Evolutionary conservation across 2,888 invertebrate species (phyloP).

Genomic region (Euplexia lucipara): DNA sequence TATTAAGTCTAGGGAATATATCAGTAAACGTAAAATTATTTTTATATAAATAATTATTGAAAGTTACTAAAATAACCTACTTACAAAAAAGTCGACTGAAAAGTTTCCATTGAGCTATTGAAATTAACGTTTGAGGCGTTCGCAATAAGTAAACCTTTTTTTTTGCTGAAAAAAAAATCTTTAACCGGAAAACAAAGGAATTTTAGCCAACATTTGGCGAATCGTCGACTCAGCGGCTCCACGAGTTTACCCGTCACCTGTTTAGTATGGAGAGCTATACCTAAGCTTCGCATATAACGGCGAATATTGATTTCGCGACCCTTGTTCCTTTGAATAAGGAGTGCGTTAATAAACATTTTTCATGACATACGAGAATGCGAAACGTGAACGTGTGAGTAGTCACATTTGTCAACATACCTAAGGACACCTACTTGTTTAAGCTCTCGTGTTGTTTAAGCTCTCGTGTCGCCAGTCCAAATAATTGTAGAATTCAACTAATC

Average conservation of each 20-base stretch:
- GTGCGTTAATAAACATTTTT: slow-evolving; percentile 16
- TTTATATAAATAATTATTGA: too few species aligned
- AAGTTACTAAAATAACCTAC: too few species aligned
- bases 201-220: background rate
- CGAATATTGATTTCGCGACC: slow-evolving; percentile 52
- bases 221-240: slow-evolving; percentile 10
- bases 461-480: too few species aligned
- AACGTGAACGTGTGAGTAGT: slow-evolving; percentile 3
- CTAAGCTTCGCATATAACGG: slow-evolving; percentile 13
- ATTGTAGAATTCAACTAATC: too few species aligned
- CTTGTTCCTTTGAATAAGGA: slow-evolving; percentile 34
- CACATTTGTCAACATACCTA: slow-evolving; percentile 5
- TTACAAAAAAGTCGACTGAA: background rate
- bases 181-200: slow-evolving; percentile 10
- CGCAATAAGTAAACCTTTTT: background rate
- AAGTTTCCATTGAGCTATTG: background rate
- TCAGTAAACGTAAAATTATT: too few species aligned
- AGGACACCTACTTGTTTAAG: too few species aligned
- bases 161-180: background rate
- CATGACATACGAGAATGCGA: slow-evolving; percentile 7
- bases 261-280: slow-evolving; percentile 23
- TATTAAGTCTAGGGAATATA: background rate
- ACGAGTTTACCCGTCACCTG: slow-evolving; percentile 7
- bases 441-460: too few species aligned
- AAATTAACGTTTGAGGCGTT: background rate